Conservation (phyloP, 2,888 invertebrate species). For the Leptopilina syphax region DNA sequence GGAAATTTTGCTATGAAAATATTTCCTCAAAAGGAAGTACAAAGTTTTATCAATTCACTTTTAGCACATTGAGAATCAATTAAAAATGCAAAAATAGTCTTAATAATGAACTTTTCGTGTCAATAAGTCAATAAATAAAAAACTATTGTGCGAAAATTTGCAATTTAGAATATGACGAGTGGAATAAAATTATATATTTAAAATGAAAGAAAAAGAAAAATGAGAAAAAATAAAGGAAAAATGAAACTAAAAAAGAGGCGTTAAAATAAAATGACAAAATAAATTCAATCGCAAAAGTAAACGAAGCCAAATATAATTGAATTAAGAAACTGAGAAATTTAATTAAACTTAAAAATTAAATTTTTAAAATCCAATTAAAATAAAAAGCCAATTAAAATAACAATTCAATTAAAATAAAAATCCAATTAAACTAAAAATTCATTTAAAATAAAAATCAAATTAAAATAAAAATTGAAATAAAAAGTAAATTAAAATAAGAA, state of each 20-base stretch:
- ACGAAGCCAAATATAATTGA: too few species aligned
- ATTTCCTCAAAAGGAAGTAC: neutral
- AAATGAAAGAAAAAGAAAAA: neutral
- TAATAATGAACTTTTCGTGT: neutral
- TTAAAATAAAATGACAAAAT: too few species aligned
- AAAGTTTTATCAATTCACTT: neutral
- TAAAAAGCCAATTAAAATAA: too few species aligned
- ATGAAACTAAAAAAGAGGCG: neutral
- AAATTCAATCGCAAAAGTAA: too few species aligned
- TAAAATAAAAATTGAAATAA: too few species aligned
- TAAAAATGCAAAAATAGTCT: slow-evolving; percentile 6
- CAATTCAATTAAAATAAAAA: too few species aligned
- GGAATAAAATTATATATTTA: neutral
- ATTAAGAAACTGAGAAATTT: too few species aligned
- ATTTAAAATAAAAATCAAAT: too few species aligned
- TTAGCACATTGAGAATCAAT: neutral
- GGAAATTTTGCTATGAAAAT: neutral
- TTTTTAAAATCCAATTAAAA: too few species aligned
- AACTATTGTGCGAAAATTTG: neutral
- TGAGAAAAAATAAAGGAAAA: neutral
- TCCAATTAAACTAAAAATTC: too few species aligned
- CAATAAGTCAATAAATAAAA: slow-evolving; percentile 3
- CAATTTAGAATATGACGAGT: neutral
- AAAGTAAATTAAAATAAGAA: too few species aligned
- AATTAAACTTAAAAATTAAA: too few species aligned